These are phyloP conservation scores for Pachyseris speciosa DNA, from an alignment of 64 coral and sea anemone species.

Conservation along the genomic window DNA sequence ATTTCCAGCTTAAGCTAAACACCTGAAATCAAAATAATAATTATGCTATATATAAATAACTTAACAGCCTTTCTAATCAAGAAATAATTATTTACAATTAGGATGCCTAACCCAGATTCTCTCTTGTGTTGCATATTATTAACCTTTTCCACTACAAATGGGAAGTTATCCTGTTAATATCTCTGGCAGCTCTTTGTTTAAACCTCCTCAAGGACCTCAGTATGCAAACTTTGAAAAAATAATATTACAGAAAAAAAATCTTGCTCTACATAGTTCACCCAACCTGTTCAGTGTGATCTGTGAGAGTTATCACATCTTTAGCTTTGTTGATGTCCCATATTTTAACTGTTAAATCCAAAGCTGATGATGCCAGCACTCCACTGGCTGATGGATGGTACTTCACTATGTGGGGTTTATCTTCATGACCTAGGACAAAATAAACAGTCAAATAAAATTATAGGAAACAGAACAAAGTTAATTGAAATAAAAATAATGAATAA, in stretches of 20 bases:
- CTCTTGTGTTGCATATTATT: too few relatives aligned
- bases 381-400: conserved; percentile 88
- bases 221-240: too few relatives aligned
- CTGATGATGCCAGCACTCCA: conserved; percentile 85
- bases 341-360: conserved; percentile 87
- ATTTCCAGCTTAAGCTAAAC: conserved; percentile 90
- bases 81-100: background rate
- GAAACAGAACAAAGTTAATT: background rate
- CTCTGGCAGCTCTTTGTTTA: too few relatives aligned
- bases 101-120: too few relatives aligned
- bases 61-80: too few relatives aligned
- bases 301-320: conserved; percentile 62
- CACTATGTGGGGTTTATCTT: conserved; percentile 91
- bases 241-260: too few relatives aligned
- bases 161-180: too few relatives aligned
- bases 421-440: conserved; percentile 66
- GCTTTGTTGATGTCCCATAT: conserved; percentile 86
- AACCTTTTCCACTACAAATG: too few relatives aligned
- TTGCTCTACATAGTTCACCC: too few relatives aligned
- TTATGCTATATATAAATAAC: background rate
- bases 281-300: conserved; percentile 84
- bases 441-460: background rate
- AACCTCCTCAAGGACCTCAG: too few relatives aligned
- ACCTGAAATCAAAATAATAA: conserved; percentile 48
- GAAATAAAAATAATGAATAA: background rate